Percentiles rank a stretch among this genome's conserved stretches.
Evolutionary conservation across 2,888 invertebrate genomes (phyloP).

Genomic region (Labia minor): DNA sequence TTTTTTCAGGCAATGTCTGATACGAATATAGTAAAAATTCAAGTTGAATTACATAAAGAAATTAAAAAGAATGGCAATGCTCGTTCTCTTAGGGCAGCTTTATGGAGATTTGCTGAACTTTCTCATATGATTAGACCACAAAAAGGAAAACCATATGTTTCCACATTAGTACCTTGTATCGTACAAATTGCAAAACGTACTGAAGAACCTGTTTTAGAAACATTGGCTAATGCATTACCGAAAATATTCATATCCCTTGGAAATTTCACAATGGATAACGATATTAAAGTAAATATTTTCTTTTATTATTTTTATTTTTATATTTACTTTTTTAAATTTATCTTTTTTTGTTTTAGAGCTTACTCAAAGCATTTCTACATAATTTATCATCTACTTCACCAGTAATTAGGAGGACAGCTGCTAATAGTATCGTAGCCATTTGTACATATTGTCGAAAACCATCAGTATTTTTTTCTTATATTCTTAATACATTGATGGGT

Average conservation of each 20-base stretch:
- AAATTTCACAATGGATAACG: slow-evolving; percentile 57
- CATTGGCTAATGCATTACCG: slow-evolving; percentile 49
- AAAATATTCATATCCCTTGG: slow-evolving; percentile 57
- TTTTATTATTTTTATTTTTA: not conserved
- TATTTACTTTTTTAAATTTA: not conserved
- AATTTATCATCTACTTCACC: slow-evolving; percentile 56
- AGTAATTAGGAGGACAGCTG: slow-evolving; percentile 68
- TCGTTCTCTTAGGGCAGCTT: slow-evolving; percentile 60
- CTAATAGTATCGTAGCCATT: slow-evolving; percentile 66
- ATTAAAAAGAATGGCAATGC: slow-evolving; percentile 66
- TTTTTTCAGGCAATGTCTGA: slow-evolving; percentile 46
- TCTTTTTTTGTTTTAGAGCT: slow-evolving; percentile 39
- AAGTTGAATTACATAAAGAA: slow-evolving; percentile 70
- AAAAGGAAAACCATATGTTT: slow-evolving; percentile 66
- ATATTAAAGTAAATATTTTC: slow-evolving; percentile 47
- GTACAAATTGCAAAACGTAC: slow-evolving; percentile 56
- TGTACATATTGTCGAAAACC: slow-evolving; percentile 69
- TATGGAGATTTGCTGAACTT: slow-evolving; percentile 64
- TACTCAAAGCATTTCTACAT: slow-evolving; percentile 54
- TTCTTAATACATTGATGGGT: slow-evolving; percentile 54
- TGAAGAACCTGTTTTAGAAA: slow-evolving; percentile 62
- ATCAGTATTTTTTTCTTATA: slow-evolving; percentile 50
- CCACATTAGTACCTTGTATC: slow-evolving; percentile 62
- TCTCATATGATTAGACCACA: slow-evolving; percentile 64
- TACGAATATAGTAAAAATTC: slow-evolving; percentile 58